A percentile compares a stretch with the other conserved stretches of the same genome.
Evolutionary conservation across 2,888 invertebrate species (phyloP).

Genomic region (Aphodius sticticus): DNA sequence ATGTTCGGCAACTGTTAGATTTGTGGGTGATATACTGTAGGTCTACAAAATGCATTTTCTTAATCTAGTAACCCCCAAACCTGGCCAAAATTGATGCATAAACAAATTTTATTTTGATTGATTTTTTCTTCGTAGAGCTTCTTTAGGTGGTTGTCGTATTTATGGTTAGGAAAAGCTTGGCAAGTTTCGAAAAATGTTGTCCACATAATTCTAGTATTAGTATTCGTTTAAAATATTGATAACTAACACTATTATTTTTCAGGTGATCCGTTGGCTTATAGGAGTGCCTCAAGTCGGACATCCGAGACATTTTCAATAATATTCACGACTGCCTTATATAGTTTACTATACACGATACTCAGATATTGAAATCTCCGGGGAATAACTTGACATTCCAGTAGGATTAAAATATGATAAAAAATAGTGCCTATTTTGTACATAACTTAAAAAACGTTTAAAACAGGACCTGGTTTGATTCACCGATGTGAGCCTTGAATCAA

Average conservation of each 20-base stretch:
- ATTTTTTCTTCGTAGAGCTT: no score
- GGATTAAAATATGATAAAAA: background rate
- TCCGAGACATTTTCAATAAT: conserved; percentile 12
- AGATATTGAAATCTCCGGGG: background rate
- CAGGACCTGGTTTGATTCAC: background rate
- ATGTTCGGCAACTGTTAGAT: no score
- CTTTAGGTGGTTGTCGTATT: no score
- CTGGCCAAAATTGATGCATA: no score
- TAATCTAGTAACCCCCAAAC: no score
- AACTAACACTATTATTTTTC: background rate
- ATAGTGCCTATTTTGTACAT: conserved; percentile 4
- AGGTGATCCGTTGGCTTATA: conserved; percentile 34
- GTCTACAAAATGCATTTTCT: no score
- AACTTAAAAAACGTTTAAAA: background rate
- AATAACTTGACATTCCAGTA: background rate
- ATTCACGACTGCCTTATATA: conserved; percentile 20
- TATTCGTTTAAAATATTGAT: conserved; percentile 1
- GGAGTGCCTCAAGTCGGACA: conserved; percentile 27
- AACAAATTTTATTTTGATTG: no score
- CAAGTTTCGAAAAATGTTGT: no score
- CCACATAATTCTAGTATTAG: no score
- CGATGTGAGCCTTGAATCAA: background rate
- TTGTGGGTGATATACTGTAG: no score
- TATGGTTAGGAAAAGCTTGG: no score
- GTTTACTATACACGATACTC: conserved; percentile 18